Evolutionary conservation across 1,140 invertebrate genomes (phyloP).

Genomic region (Drosophila punjabiensis): DNA sequence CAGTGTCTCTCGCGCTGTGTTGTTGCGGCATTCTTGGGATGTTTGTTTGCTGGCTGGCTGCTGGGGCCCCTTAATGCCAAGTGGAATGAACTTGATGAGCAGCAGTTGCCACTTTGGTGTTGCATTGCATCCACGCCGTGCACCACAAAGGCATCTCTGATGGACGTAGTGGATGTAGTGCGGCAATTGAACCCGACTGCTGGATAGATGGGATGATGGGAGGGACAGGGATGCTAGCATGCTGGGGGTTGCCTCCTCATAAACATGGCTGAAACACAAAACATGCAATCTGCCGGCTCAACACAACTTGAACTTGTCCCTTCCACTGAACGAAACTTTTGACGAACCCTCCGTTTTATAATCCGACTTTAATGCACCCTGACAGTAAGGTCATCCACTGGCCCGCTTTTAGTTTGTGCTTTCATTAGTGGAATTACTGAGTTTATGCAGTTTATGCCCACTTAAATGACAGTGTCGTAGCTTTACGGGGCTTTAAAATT

Average conservation of each 20-base stretch:
- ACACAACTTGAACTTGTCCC: slow-evolving; percentile 68
- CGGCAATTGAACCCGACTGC: slow-evolving; percentile 57
- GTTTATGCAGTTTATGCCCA: slow-evolving; percentile 5
- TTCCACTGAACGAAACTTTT: slow-evolving; percentile 60
- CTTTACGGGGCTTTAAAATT: not conserved
- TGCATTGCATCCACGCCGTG: slow-evolving; percentile 13
- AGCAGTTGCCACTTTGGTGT: slow-evolving; percentile 47
- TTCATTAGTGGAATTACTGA: slow-evolving; percentile 12
- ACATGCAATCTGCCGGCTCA: slow-evolving; percentile 64
- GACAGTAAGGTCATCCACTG: slow-evolving; percentile 9
- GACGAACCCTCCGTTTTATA: slow-evolving; percentile 50
- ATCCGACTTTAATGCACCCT: slow-evolving; percentile 17
- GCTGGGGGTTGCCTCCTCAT: slow-evolving; percentile 6
- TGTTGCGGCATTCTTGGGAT: slow-evolving; percentile 74
- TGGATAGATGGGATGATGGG: slow-evolving; percentile 8
- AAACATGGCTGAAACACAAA: slow-evolving; percentile 75
- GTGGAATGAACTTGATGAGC: slow-evolving; percentile 82
- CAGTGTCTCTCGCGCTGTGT: slow-evolving; percentile 48
- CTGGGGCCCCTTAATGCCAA: slow-evolving; percentile 75
- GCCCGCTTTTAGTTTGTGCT: not conserved
- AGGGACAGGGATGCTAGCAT: not conserved
- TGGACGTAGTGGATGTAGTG: slow-evolving; percentile 43
- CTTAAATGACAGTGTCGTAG: slow-evolving; percentile 2
- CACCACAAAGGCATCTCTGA: slow-evolving; percentile 49
- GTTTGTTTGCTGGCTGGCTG: slow-evolving; percentile 48